These are phyloP conservation scores for Syngnathus floridae DNA, from an alignment of 2,113 vertebrate species.

Conservation along the genomic window DNA sequence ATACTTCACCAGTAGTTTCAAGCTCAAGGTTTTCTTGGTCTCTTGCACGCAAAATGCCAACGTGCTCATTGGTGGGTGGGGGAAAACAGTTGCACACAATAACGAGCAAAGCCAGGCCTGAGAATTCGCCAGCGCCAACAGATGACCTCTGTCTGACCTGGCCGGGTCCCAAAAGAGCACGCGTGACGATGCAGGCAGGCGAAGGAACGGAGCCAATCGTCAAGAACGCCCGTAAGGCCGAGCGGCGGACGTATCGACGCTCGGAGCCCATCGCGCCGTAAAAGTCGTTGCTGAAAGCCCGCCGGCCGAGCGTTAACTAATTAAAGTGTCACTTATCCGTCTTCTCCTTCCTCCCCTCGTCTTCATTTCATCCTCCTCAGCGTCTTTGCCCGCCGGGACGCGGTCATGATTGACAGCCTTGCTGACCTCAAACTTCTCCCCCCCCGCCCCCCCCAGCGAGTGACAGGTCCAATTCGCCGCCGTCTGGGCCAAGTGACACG, in stretches of 20 bases:
- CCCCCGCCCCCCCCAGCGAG: constrained; percentile 8
- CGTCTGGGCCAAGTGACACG: constrained; percentile 37
- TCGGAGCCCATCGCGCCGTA: constrained; percentile 15
- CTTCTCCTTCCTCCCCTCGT: constrained; percentile 11
- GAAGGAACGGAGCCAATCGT: neutral
- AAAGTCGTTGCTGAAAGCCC: constrained; percentile 19
- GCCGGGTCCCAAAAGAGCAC: neutral
- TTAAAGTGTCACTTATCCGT: constrained; percentile 40
- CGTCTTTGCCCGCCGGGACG: constrained; percentile 20
- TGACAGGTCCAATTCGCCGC: constrained; percentile 42
- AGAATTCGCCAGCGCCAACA: constrained; percentile 16
- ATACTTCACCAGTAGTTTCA: neutral
- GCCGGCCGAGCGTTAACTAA: constrained; percentile 25
- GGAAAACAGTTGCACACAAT: neutral
- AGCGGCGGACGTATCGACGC: neutral
- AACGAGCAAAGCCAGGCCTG: neutral
- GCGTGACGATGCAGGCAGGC: neutral
- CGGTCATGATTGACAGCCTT: constrained; percentile 40
- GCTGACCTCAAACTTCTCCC: constrained; percentile 41
- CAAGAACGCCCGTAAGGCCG: neutral
- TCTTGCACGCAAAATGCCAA: neutral
- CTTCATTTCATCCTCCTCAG: constrained; percentile 51
- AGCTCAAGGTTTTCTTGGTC: neutral
- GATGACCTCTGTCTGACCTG: constrained; percentile 42
- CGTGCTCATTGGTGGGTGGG: neutral